Percentiles rank a stretch among this genome's conserved stretches.
Conservation (phyloP, 2,888 invertebrate species). For the Tipula unca region DNA sequence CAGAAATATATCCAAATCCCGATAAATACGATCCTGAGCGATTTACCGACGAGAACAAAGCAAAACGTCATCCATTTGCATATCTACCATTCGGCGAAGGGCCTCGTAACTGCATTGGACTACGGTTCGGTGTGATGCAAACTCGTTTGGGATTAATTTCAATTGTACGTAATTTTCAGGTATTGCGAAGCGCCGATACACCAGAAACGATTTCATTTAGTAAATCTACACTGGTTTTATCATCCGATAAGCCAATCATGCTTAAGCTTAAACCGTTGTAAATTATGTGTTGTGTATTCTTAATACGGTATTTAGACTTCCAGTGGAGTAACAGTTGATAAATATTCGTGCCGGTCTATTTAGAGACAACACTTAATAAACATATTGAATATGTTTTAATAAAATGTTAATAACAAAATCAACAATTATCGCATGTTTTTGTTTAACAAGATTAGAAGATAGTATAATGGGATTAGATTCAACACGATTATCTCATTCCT, state of each 20-base stretch:
- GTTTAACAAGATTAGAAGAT: no score
- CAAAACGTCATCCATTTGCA: slow-evolving; percentile 35
- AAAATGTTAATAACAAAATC: no score
- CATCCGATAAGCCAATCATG: background rate
- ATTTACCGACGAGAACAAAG: slow-evolving; percentile 47
- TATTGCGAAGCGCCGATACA: slow-evolving; percentile 27
- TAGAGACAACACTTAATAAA: no score
- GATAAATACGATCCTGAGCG: slow-evolving; percentile 53
- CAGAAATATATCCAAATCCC: slow-evolving; percentile 52
- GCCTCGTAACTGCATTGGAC: slow-evolving; percentile 40
- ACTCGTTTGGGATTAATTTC: slow-evolving; percentile 25
- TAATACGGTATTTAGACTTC: no score
- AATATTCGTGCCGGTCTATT: no score
- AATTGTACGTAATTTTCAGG: slow-evolving; percentile 24
- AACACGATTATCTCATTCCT: no score
- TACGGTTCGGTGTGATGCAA: slow-evolving; percentile 36
- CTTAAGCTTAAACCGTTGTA: background rate
- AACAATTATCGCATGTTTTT: no score
- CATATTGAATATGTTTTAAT: no score
- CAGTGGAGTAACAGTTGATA: no score
- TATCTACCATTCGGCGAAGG: slow-evolving; percentile 43
- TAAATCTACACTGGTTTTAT: background rate
- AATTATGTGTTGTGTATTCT: background rate
- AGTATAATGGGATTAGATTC: no score
- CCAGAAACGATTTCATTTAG: slow-evolving; percentile 21